Conservation (phyloP, 2,888 invertebrate genomes). For the Tachina fera region DNA sequence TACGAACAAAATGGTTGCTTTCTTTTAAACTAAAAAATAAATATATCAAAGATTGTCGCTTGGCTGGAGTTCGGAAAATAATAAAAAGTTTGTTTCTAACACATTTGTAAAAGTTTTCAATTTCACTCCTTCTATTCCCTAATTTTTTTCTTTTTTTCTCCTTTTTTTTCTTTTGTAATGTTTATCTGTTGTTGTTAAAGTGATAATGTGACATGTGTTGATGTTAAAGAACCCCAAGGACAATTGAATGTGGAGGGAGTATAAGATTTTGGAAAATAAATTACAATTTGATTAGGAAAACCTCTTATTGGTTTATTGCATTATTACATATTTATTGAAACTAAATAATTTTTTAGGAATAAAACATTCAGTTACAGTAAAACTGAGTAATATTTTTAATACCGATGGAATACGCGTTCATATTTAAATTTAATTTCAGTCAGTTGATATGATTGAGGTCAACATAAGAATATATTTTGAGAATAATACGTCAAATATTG, state of each 20-base stretch:
- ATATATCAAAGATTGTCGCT: slow-evolving; percentile 65
- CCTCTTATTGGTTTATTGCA: background rate
- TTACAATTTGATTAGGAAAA: slow-evolving; percentile 42
- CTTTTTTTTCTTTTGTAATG: background rate
- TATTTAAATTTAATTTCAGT: too few relatives aligned
- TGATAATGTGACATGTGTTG: slow-evolving; percentile 65
- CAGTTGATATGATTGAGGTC: too few relatives aligned
- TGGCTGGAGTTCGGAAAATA: slow-evolving; percentile 57
- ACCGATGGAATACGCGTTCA: too few relatives aligned
- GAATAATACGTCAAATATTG: too few relatives aligned
- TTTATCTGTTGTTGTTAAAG: slow-evolving; percentile 26
- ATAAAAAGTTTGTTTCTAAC: slow-evolving; percentile 65
- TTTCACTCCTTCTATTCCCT: slow-evolving; percentile 35
- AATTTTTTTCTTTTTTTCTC: background rate
- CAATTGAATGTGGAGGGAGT: background rate
- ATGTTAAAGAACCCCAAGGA: slow-evolving; percentile 32
- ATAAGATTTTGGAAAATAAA: slow-evolving; percentile 28
- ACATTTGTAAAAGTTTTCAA: slow-evolving; percentile 64
- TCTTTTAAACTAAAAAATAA: slow-evolving; percentile 54
- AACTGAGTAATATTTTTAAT: too few relatives aligned
- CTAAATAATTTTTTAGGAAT: background rate
- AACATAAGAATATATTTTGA: too few relatives aligned
- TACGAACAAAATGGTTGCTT: slow-evolving; percentile 31
- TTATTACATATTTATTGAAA: background rate
- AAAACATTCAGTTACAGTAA: too few relatives aligned